Conservation (phyloP, 2,888 invertebrate genomes). For the Pyrocoelia pectoralis region DNA sequence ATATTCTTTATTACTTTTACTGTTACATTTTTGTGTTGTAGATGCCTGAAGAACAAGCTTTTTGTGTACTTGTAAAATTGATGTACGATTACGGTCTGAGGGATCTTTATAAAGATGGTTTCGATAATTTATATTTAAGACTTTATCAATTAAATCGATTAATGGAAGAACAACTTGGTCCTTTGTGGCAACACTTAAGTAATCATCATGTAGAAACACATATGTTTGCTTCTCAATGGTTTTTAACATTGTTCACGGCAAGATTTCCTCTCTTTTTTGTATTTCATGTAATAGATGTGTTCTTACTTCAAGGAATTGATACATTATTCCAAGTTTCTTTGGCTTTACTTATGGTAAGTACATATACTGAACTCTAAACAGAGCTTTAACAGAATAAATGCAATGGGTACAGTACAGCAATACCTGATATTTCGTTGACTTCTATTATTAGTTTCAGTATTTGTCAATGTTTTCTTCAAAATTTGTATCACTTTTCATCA, state of each 20-base stretch:
- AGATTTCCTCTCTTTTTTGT: slow-evolving; percentile 96
- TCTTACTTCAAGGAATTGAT: slow-evolving; percentile 92
- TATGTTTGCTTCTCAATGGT: slow-evolving; percentile 99
- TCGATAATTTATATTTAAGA: slow-evolving; percentile 93
- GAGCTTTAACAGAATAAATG: no score
- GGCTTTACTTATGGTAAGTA: slow-evolving; percentile 83
- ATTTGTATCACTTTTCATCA: no score
- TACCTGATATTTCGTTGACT: no score
- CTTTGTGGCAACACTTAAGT: slow-evolving; percentile 82
- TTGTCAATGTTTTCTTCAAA: no score
- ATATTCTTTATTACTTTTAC: slow-evolving; percentile 13
- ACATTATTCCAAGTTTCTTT: slow-evolving; percentile 96
- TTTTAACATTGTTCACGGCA: slow-evolving; percentile 98
- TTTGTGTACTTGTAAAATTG: slow-evolving; percentile 93
- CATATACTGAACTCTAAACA: no score
- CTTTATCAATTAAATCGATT: slow-evolving; percentile 94
- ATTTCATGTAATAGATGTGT: slow-evolving; percentile 97
- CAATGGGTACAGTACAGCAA: no score
- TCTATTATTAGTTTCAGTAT: no score
- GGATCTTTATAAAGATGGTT: slow-evolving; percentile 95
- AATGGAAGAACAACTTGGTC: slow-evolving; percentile 88
- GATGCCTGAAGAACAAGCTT: slow-evolving; percentile 99
- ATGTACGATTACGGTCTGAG: slow-evolving; percentile 97
- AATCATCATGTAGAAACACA: slow-evolving; percentile 91
- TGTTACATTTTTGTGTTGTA: slow-evolving; percentile 58